phyloP scores from a whole-genome alignment of 1,140 invertebrate genomes.

The Chelonus insularis region DNA sequence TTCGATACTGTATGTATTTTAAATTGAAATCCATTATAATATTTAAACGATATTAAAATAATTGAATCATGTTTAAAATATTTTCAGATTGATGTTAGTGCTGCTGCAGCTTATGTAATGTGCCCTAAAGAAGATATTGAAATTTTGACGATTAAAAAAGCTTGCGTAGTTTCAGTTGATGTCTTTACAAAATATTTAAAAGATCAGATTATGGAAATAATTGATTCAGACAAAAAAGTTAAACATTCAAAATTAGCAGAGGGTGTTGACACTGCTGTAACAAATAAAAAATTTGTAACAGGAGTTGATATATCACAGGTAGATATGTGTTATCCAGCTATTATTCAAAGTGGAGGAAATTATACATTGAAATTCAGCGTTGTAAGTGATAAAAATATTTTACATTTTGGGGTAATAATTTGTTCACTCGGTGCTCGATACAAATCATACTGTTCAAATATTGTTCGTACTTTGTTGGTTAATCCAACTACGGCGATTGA shows the following conservation, averaged over 20 bases:
- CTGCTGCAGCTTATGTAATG: slow-evolving; percentile 83
- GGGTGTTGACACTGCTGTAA: slow-evolving; percentile 88
- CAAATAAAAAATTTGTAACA: slow-evolving; percentile 92
- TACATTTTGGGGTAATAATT: slow-evolving; percentile 96
- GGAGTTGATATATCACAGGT: slow-evolving; percentile 85
- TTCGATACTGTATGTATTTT: slow-evolving; percentile 72
- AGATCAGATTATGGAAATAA: slow-evolving; percentile 98
- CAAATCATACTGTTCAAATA: slow-evolving; percentile 98
- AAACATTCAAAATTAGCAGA: slow-evolving; percentile 94
- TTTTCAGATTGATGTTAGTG: slow-evolving; percentile 80
- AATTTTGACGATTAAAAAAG: slow-evolving; percentile 90
- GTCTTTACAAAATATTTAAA: slow-evolving; percentile 96
- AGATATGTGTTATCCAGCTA: slow-evolving; percentile 97
- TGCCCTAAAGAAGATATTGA: slow-evolving; percentile 95
- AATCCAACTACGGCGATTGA: slow-evolving; percentile 82
- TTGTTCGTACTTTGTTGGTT: slow-evolving; percentile 95
- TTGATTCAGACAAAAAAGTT: slow-evolving; percentile 97
- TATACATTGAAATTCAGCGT: slow-evolving; percentile 97
- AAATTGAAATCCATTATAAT: background rate
- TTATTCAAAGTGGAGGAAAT: slow-evolving; percentile 97
- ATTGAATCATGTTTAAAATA: too few relatives aligned
- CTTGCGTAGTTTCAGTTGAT: slow-evolving; percentile 89
- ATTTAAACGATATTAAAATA: too few relatives aligned
- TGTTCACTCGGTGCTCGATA: slow-evolving; percentile 94
- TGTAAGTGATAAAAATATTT: slow-evolving; percentile 87